Evolutionary conservation across 1,140 invertebrate species (phyloP).

Genomic region (Rhyzopertha dominica): DNA sequence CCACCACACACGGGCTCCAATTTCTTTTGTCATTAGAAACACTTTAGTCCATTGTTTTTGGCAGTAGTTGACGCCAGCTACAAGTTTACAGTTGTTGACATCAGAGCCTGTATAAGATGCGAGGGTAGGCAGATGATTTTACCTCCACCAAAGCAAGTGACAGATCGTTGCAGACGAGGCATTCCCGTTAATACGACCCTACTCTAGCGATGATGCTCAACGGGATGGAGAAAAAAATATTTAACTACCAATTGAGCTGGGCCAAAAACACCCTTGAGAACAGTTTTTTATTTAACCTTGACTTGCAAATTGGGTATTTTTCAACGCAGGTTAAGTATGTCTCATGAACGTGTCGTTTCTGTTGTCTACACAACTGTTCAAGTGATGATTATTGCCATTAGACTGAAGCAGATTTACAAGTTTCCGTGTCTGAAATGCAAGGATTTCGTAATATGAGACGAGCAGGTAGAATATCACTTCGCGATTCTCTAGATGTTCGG

Average conservation of each 20-base stretch:
- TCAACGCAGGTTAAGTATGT: constrained; percentile 26
- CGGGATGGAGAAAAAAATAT: constrained; percentile 39
- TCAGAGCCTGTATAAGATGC: constrained; percentile 42
- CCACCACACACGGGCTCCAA: constrained; percentile 37
- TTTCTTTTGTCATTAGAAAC: constrained; percentile 46
- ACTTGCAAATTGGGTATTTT: constrained; percentile 44
- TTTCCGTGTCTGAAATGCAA: not conserved
- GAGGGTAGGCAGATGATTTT: constrained; percentile 28
- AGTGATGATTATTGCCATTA: constrained; percentile 17
- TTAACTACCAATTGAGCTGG: constrained; percentile 43
- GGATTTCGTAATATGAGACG: constrained; percentile 13
- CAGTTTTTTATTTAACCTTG: constrained; percentile 46
- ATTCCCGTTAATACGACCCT: constrained; percentile 33
- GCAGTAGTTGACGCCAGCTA: constrained; percentile 46
- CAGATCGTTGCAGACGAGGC: constrained; percentile 43
- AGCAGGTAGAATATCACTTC: constrained; percentile 13
- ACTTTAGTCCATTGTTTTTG: constrained; percentile 45
- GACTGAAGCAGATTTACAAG: constrained; percentile 15
- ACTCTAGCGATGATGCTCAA: constrained; percentile 14
- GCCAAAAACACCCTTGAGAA: constrained; percentile 44
- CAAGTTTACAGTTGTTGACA: constrained; percentile 44
- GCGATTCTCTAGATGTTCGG: constrained; percentile 16
- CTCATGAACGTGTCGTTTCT: constrained; percentile 21
- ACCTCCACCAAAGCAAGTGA: constrained; percentile 25
- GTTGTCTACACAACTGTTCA: constrained; percentile 37